Percentiles rank a stretch among this genome's conserved stretches.
phyloP scores from a whole-genome alignment of 2,797 vertebrate species.

The Gambelia wislizenii region DNA sequence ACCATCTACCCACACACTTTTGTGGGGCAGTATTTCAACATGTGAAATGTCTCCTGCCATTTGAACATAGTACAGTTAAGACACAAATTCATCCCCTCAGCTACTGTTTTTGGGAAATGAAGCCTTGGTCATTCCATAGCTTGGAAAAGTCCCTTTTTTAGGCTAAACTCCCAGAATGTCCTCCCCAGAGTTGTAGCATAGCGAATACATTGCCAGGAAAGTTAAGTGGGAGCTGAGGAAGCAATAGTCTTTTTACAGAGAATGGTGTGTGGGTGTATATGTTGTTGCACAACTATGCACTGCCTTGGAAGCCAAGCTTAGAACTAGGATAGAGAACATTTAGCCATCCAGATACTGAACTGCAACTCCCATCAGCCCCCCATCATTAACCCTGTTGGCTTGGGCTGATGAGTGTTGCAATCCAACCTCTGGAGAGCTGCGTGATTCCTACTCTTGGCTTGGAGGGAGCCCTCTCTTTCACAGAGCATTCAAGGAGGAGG shows the following conservation, averaged over 20 bases:
- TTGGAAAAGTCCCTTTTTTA: background rate
- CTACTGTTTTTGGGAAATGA: background rate
- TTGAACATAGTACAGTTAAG: background rate
- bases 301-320: background rate
- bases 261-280: background rate
- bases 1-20: background rate
- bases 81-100: background rate
- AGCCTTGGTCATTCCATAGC: background rate
- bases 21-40: background rate
- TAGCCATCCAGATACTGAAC: too few relatives aligned
- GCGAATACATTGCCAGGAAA: background rate
- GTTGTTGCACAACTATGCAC: background rate
- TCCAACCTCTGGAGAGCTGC: too few relatives aligned
- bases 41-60: background rate
- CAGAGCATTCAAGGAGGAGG: background rate
- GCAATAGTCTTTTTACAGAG: background rate
- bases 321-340: too few relatives aligned
- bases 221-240: background rate
- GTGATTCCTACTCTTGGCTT: too few relatives aligned
- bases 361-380: too few relatives aligned
- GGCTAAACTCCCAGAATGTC: too few relatives aligned
- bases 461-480: background rate
- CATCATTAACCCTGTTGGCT: too few relatives aligned
- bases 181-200: background rate
- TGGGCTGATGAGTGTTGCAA: too few relatives aligned